Evolutionary conservation across 1,140 invertebrate species (phyloP), one percentile per base, ranked within the genome.

Genomic region (Druon quercuslanigerum): DNA sequence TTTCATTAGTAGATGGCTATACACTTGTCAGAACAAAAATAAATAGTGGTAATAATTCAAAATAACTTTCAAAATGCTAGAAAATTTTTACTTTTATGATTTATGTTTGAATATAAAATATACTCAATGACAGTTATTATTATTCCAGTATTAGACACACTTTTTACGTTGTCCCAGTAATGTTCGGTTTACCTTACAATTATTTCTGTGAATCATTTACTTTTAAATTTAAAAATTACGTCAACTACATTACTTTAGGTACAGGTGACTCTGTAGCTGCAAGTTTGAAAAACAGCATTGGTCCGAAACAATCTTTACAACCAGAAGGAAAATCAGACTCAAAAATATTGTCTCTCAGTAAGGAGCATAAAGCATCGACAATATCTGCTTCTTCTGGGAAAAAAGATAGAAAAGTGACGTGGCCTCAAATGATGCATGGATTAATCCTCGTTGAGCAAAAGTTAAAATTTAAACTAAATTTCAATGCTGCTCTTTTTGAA

Each of bases 401-500:
- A 16, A 66, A 66, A 7, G 57, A 66, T 13, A 66, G 16, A 0
- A 89, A 90, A 72, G 82, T 79, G 2, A 74, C 92, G 8, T 66
- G 57, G 57, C 14, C 57, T 6, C 94, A 95, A 78, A 87, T 95
- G 14, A 94, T 95, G 50, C 93, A 93, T 2, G 92, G 93, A 57
- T 92, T 93, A 16, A 91, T 95, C 33, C 90, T 96, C 70, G 90
- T 94, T 51, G 95, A 96, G 80, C 93, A 93, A 76, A 92, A 93
- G 5, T 84, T 95, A 50, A 91, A 93, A 72, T 95, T 95, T 83
- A 85, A 92, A 46, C 87, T 95, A 0, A 95, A 96, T 87, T 94
- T 96, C 74, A 90, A 94, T 78, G 88, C 92, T 40, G 91, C 94
- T 54, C 89, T 97, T 9, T 95, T 95, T 78, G 93, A 95, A 75